These are phyloP conservation scores for Tanypteryx hageni DNA, from an alignment of 2,888 invertebrate species.

Conservation along the genomic window DNA sequence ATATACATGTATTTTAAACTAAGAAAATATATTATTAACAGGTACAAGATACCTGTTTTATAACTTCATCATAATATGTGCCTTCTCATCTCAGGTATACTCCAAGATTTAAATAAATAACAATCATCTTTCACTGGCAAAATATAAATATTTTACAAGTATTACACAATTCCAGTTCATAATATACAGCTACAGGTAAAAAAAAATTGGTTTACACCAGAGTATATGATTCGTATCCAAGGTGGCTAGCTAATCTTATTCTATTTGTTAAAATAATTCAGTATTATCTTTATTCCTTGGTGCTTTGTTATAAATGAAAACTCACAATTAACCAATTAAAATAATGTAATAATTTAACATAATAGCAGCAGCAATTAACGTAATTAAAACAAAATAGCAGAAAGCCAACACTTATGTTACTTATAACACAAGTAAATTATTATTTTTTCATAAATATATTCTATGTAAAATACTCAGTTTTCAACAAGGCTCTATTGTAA, in stretches of 20 bases:
- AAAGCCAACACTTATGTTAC: neutral
- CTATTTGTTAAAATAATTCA: neutral
- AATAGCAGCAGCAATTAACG: neutral
- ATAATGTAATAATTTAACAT: neutral
- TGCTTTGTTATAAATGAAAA: neutral
- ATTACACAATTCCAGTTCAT: neutral
- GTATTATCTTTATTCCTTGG: neutral
- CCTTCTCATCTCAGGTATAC: conserved; percentile 45
- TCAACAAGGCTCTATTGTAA: neutral
- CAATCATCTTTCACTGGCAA: neutral
- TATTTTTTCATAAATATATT: neutral
- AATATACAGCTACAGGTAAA: neutral
- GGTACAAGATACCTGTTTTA: neutral
- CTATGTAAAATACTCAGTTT: neutral
- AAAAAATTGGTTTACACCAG: neutral
- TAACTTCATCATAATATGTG: neutral
- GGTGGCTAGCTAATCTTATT: neutral
- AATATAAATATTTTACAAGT: neutral
- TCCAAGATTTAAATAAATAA: neutral
- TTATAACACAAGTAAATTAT: neutral
- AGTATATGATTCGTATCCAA: neutral
- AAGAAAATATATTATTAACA: neutral
- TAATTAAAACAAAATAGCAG: neutral
- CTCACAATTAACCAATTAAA: no score
- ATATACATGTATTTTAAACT: neutral